These are phyloP conservation scores for Helogale parvula DNA, from an alignment of 2,113 vertebrate species.

Conservation along the genomic window DNA sequence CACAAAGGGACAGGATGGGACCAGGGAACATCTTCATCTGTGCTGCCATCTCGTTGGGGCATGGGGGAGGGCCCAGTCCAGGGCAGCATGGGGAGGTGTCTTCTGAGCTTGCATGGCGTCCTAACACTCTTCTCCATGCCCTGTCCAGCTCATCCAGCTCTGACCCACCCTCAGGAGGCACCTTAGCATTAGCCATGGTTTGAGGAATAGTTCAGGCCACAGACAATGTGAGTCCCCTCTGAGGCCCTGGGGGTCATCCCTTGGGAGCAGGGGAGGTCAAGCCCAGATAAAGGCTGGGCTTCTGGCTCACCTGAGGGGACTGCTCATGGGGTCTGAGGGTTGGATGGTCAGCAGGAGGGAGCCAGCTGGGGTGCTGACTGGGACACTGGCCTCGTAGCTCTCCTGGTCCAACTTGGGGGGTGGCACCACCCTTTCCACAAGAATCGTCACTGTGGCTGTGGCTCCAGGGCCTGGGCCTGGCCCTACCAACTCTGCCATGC, in stretches of 20 bases:
- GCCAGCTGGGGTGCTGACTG: constrained; percentile 51
- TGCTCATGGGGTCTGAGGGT: not conserved
- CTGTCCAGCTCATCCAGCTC: not conserved
- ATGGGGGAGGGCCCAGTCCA: not conserved
- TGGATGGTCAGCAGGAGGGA: constrained; percentile 71
- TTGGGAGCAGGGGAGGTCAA: not conserved
- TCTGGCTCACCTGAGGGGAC: constrained; percentile 68
- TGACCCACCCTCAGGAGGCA: not conserved
- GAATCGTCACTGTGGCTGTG: constrained; percentile 74
- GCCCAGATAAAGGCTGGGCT: not conserved
- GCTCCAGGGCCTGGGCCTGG: constrained; percentile 57
- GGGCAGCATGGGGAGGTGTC: not conserved
- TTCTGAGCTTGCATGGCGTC: not conserved
- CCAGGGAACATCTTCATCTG: not conserved
- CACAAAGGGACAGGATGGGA: not conserved
- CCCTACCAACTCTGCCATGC: constrained; percentile 44
- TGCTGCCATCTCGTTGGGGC: not conserved
- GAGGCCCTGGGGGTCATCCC: not conserved
- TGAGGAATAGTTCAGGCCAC: not conserved
- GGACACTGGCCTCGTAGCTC: constrained; percentile 63
- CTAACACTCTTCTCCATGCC: not conserved
- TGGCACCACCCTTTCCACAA: constrained; percentile 60
- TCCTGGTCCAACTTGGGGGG: constrained; percentile 58
- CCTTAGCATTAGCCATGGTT: not conserved
- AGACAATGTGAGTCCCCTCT: not conserved